Evolutionary conservation across 2,797 vertebrate species (phyloP).

Genomic region (Pogoniulus pusillus): DNA sequence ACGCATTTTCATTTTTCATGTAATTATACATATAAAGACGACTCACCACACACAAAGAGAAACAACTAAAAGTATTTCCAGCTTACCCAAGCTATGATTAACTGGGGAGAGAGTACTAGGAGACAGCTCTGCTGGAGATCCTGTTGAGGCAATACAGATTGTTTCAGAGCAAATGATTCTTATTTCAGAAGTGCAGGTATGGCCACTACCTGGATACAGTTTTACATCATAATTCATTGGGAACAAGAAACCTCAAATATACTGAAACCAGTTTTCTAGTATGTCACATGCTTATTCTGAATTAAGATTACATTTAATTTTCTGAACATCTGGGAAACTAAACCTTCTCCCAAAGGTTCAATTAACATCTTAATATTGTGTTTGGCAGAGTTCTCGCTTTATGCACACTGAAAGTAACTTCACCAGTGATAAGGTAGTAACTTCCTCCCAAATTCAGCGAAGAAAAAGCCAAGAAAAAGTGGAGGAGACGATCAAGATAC

Average conservation of each 20-base stretch:
- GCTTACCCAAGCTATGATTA: constrained; percentile 93
- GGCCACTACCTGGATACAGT: not conserved
- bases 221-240: not conserved
- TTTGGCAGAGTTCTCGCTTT: not conserved
- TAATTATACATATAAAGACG: not conserved
- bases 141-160: constrained; percentile 73
- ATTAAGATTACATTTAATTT: not conserved
- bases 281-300: not conserved
- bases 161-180: not conserved
- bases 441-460: not conserved
- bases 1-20: not conserved
- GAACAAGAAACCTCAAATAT: not conserved
- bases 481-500: not conserved
- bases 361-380: not conserved
- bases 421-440: not conserved
- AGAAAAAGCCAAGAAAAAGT: not conserved
- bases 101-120: constrained; percentile 93
- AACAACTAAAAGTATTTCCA: not conserved
- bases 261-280: not conserved
- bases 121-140: constrained; percentile 96
- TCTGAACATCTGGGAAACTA: not conserved
- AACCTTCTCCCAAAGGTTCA: not conserved
- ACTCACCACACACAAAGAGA: not conserved
- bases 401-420: not conserved
- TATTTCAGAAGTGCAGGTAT: not conserved